Percentiles rank a stretch among this genome's conserved stretches.
Evolutionary conservation across 2,888 invertebrate genomes (phyloP).

Genomic region (Diarsia brunnea): DNA sequence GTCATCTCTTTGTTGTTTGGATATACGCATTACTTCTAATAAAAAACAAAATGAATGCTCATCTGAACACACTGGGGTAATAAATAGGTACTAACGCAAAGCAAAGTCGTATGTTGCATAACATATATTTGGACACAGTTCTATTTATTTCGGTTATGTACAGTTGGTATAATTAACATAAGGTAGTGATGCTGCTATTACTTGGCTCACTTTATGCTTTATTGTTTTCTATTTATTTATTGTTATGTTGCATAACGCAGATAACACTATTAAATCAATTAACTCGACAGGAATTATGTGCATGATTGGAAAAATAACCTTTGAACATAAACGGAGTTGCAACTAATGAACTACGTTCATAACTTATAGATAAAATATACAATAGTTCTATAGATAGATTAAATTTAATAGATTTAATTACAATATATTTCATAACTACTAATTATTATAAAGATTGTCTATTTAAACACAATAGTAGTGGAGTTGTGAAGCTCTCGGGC

Average conservation of each 20-base stretch:
- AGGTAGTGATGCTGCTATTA: conserved; percentile 14
- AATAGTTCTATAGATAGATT: conserved; percentile 17
- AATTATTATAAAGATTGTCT: conserved; percentile 30
- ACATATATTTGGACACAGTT: conserved; percentile 6
- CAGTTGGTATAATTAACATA: conserved; percentile 18
- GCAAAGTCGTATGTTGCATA: conserved; percentile 1
- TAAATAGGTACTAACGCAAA: not conserved
- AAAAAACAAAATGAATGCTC: conserved; percentile 19
- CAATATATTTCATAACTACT: conserved; percentile 25
- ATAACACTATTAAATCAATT: conserved; percentile 18
- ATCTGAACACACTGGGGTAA: conserved; percentile 8
- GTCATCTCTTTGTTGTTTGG: conserved; percentile 40
- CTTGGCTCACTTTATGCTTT: conserved; percentile 29
- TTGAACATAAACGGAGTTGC: conserved; percentile 10
- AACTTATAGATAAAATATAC: not conserved
- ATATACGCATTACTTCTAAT: conserved; percentile 25
- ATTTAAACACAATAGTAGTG: conserved; percentile 12
- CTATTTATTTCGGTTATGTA: conserved; percentile 33
- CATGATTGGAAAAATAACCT: not conserved
- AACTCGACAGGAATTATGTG: not conserved
- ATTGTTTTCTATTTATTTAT: conserved; percentile 38
- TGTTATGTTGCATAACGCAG: conserved; percentile 16
- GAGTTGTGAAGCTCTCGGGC: not conserved
- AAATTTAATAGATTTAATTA: conserved; percentile 15
- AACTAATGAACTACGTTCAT: conserved; percentile 3